Base-by-base conservation (phyloP, 2,797 vertebrate genomes). In the Pterois miles region DNA sequence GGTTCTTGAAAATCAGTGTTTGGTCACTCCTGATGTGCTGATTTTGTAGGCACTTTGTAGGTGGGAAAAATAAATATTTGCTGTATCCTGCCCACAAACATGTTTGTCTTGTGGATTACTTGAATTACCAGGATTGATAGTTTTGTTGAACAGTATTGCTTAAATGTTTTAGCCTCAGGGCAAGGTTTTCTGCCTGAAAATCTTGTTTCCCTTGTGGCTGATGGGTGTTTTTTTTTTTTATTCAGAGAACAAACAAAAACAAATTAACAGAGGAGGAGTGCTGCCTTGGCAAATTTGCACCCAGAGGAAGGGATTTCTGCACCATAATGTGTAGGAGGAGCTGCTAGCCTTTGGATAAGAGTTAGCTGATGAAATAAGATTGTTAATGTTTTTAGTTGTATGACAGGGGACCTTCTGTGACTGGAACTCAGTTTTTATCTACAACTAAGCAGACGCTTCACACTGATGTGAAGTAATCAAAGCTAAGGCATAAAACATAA, bases 161-260 rank as follows among this genome's bases (percentile, higher is more conserved):
- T 77, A 69, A 88, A 85, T 74, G 23, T 12, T 68, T 18, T 48
- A 22, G 57, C 85, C 71, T 34, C 4, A 22, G 64, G 81, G 52
- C 34, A 46, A 71, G 33, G 52, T 52, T 77, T 36, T 68, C 60
- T 78, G 40, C 56, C 13, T 70, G 36, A 64, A 88, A 82, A 65
- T 81, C 18, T 59, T 50, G 34, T 79, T 76, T 82, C 71, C 52
- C 57, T 63, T 50, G 69, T 80, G 80, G 73, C 25, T 77, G 68
- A 80, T 72, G 63, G 76, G 50, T 80, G 46, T 64, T 74, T 77
- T 78, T 81, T 64, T 74, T 77, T 78, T 81, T 84, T 60, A 76
- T 74, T 76, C 33, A 63, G 52, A 78, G 59, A 76, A 81, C 76
- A 85, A 88, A 88, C 80, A 82, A 75, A 74, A 79, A 71, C 72